Evolutionary conservation across 2,888 invertebrate genomes (phyloP).

Genomic region (Nomada flava): DNA sequence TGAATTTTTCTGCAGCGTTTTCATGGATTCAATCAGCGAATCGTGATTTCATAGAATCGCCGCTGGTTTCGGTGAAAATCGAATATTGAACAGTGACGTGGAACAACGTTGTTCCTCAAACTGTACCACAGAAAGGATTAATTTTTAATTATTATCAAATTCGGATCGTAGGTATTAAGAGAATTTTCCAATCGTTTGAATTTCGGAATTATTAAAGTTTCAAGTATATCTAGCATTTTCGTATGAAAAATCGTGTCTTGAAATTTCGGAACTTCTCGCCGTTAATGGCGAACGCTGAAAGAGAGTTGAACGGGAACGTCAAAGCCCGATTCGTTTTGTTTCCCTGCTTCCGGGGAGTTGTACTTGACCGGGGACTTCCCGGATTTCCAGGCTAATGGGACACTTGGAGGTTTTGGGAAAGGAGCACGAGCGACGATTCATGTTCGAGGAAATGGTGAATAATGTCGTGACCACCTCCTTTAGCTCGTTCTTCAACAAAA

Average conservation of each 20-base stretch:
- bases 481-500: conserved; percentile 28
- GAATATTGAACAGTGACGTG: no score
- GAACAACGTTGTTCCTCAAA: no score
- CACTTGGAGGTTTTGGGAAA: conserved; percentile 51
- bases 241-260: neutral
- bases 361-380: conserved; percentile 54
- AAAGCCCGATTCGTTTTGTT: conserved; percentile 61
- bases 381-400: conserved; percentile 65
- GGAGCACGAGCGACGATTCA: conserved; percentile 35
- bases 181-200: no score
- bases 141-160: no score
- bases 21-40: no score
- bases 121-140: no score
- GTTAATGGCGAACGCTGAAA: neutral
- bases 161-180: no score
- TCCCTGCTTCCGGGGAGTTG: conserved; percentile 41
- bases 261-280: conserved; percentile 4
- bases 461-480: conserved; percentile 17
- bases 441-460: conserved; percentile 40
- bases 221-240: neutral
- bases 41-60: no score
- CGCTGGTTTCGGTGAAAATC: no score
- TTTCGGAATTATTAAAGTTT: no score
- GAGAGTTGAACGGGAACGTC: conserved; percentile 52
- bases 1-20: no score